These are phyloP conservation scores for Parapsyche elsis DNA, from an alignment of 1,140 invertebrate species.

Conservation along the genomic window DNA sequence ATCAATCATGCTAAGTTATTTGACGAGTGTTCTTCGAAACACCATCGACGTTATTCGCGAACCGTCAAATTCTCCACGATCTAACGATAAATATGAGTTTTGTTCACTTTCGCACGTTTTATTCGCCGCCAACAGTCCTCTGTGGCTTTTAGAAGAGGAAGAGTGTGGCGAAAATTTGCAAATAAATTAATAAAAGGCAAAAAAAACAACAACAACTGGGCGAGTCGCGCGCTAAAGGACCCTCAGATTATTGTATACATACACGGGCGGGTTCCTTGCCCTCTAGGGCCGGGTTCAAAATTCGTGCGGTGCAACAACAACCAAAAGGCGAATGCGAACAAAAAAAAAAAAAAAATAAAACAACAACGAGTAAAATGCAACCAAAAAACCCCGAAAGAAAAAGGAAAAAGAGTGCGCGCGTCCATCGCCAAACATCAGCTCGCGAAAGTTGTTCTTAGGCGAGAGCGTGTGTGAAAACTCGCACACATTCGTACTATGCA, in stretches of 20 bases:
- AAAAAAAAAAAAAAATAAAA: not conserved
- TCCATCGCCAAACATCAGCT: constrained; percentile 53
- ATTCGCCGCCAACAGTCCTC: too few species aligned
- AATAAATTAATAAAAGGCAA: not conserved
- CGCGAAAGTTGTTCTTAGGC: constrained; percentile 51
- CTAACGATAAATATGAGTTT: too few species aligned
- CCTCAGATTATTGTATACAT: constrained; percentile 32
- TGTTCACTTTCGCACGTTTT: too few species aligned
- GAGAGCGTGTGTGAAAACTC: constrained; percentile 37
- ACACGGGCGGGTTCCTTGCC: constrained; percentile 53
- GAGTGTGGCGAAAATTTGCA: too few species aligned
- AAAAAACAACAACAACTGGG: not conserved
- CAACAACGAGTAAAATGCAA: not conserved
- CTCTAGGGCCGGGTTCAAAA: constrained; percentile 55
- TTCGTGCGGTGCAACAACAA: constrained; percentile 38
- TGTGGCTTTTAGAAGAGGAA: too few species aligned
- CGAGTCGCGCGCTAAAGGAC: not conserved
- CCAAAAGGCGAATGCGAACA: not conserved
- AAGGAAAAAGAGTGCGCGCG: constrained; percentile 9
- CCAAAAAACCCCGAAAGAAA: not conserved
- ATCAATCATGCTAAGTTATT: too few species aligned
- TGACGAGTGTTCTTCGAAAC: too few species aligned
- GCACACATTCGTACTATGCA: constrained; percentile 22
- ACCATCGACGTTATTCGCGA: too few species aligned
- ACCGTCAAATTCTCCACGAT: too few species aligned